phyloP scores from a whole-genome alignment of 2,888 invertebrate species.

The Xestia sexstrigata region DNA sequence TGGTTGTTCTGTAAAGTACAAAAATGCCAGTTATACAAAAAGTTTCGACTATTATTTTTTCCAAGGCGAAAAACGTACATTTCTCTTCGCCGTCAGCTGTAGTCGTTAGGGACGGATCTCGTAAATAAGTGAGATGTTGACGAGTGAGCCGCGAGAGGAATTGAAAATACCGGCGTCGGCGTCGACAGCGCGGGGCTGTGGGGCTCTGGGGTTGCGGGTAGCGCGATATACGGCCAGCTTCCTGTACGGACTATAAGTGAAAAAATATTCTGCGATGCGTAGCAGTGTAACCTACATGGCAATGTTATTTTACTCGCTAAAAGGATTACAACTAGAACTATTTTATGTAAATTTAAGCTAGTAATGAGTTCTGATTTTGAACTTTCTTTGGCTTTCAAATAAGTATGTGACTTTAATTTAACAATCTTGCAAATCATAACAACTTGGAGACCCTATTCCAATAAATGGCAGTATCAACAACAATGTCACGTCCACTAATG shows the following conservation, averaged over 20 bases:
- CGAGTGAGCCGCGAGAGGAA: slow-evolving; percentile 81
- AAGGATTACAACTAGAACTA: not conserved
- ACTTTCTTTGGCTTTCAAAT: not conserved
- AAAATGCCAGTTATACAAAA: not conserved
- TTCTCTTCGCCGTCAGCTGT: slow-evolving; percentile 72
- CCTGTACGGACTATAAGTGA: slow-evolving; percentile 24
- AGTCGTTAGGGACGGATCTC: slow-evolving; percentile 81
- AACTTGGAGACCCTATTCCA: too few species aligned
- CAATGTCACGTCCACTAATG: slow-evolving; percentile 40
- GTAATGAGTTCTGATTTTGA: not conserved
- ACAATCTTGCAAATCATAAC: not conserved
- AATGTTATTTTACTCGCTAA: not conserved
- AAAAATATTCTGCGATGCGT: slow-evolving; percentile 27
- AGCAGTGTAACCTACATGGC: not conserved
- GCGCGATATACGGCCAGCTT: slow-evolving; percentile 51
- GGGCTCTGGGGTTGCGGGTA: not conserved
- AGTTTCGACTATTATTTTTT: slow-evolving; percentile 2
- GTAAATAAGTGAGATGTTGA: slow-evolving; percentile 89
- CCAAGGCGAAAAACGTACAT: slow-evolving; percentile 13
- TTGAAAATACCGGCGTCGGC: slow-evolving; percentile 75
- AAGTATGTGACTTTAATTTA: not conserved
- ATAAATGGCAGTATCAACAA: slow-evolving; percentile 21
- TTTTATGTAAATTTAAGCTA: not conserved
- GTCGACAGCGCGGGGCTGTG: slow-evolving; percentile 45
- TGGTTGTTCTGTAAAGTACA: not conserved